Conservation (phyloP, 2,888 invertebrate genomes). For the Amphimallon solstitiale region DNA sequence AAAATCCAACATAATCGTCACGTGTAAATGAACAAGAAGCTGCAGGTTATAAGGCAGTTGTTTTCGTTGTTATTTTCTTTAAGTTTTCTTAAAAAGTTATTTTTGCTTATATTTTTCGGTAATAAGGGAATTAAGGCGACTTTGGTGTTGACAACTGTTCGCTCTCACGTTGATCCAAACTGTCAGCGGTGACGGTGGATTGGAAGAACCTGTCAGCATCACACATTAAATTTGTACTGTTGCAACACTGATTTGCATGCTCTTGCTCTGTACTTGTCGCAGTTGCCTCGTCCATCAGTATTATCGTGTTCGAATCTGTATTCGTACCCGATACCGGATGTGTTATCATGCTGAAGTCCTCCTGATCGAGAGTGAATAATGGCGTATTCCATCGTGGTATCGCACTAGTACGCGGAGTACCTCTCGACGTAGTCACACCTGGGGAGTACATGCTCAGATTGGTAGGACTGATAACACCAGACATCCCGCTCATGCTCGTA, state of each 20-base stretch:
- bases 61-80: slow-evolving; percentile 51
- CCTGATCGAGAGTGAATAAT: slow-evolving; percentile 86
- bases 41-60: slow-evolving; percentile 59
- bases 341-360: slow-evolving; percentile 95
- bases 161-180: slow-evolving; percentile 62
- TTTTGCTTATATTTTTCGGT: slow-evolving; percentile 5
- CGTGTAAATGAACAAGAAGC: slow-evolving; percentile 61
- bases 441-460: slow-evolving; percentile 87
- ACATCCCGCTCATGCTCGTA: slow-evolving; percentile 86
- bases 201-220: slow-evolving; percentile 73
- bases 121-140: slow-evolving; percentile 45
- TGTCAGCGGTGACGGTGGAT: slow-evolving; percentile 69
- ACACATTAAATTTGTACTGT: slow-evolving; percentile 59
- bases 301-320: slow-evolving; percentile 73
- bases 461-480: slow-evolving; percentile 89
- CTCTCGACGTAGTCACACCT: slow-evolving; percentile 75
- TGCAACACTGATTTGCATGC: slow-evolving; percentile 56
- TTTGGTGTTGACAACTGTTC: slow-evolving; percentile 57
- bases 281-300: slow-evolving; percentile 79
- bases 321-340: slow-evolving; percentile 72
- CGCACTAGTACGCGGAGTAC: slow-evolving; percentile 71
- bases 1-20: slow-evolving; percentile 59
- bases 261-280: slow-evolving; percentile 49
- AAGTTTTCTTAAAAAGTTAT: too few species aligned
- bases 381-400: slow-evolving; percentile 84